Evolutionary conservation across 2,888 invertebrate genomes (phyloP).

Genomic region (Malacosoma neustria): DNA sequence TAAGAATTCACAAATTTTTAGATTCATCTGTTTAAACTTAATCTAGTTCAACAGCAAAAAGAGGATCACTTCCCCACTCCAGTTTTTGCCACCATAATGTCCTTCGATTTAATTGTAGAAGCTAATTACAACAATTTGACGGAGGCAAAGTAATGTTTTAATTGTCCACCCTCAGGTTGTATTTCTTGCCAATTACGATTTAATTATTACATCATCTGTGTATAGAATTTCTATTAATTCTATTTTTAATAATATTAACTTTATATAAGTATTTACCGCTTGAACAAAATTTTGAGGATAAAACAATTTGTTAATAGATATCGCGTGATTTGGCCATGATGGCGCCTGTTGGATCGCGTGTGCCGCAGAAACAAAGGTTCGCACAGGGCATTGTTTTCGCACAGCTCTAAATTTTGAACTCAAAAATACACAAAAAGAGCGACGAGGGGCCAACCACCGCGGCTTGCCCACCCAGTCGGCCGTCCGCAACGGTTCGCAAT

Average conservation of each 20-base stretch:
- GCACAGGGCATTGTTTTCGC: conserved; percentile 31
- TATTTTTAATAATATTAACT: not conserved
- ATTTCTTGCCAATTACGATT: conserved; percentile 48
- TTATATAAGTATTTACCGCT: not conserved
- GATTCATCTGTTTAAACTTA: conserved; percentile 4
- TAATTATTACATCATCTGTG: conserved; percentile 48
- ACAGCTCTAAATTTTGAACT: conserved; percentile 44
- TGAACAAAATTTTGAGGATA: not conserved
- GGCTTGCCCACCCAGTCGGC: conserved; percentile 65
- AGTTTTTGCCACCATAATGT: conserved; percentile 59
- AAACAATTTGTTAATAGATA: conserved; percentile 6
- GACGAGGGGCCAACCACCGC: conserved; percentile 44
- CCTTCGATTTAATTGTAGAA: conserved; percentile 61
- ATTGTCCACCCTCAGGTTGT: conserved; percentile 49
- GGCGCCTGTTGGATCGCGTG: conserved; percentile 33
- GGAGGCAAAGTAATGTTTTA: conserved; percentile 65
- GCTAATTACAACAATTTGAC: conserved; percentile 67
- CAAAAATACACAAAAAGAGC: conserved; percentile 52
- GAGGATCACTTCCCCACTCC: conserved; percentile 53
- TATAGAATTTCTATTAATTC: not conserved
- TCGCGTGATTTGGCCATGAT: conserved; percentile 27
- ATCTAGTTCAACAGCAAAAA: conserved; percentile 38
- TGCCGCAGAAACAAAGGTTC: conserved; percentile 20
- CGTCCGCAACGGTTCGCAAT: conserved; percentile 41
- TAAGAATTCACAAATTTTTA: no score